Evolutionary conservation across 2,797 vertebrate genomes (phyloP).

Genomic region (Moxostoma hubbsi): DNA sequence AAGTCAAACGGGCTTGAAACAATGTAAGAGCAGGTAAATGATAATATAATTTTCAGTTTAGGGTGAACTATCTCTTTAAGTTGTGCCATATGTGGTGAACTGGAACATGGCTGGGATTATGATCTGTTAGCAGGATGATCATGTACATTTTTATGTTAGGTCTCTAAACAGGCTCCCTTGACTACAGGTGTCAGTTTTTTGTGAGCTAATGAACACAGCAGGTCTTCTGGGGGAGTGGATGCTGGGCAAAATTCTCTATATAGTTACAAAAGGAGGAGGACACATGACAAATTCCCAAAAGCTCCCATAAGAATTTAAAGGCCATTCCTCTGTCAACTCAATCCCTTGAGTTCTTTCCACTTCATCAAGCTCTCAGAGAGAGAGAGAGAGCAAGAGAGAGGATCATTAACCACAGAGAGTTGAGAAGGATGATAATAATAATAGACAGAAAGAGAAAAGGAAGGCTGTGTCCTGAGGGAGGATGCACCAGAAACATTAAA

Average conservation of each 20-base stretch:
- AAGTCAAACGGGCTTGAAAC: too few species aligned
- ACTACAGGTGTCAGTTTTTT: background rate
- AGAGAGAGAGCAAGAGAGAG: background rate
- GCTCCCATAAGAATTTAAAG: slow-evolving; percentile 41
- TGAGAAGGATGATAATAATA: slow-evolving; percentile 6
- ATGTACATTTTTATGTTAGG: slow-evolving; percentile 2
- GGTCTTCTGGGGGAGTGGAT: slow-evolving; percentile 7
- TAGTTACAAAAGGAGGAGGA: slow-evolving; percentile 11
- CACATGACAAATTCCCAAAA: slow-evolving; percentile 12
- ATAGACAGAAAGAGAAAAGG: background rate
- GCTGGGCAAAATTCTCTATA: background rate
- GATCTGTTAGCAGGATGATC: background rate
- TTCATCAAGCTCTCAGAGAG: slow-evolving; percentile 21
- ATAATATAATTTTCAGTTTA: too few species aligned
- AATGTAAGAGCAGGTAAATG: too few species aligned
- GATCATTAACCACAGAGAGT: slow-evolving; percentile 40
- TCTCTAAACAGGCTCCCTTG: background rate
- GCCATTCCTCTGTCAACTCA: slow-evolving; percentile 40
- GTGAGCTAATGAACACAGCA: slow-evolving; percentile 26
- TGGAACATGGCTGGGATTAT: background rate
- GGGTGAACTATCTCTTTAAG: background rate
- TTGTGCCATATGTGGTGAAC: background rate
- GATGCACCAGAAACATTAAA: background rate
- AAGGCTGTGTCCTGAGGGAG: background rate
- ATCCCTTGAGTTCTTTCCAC: slow-evolving; percentile 30